Evolutionary conservation across 2,888 invertebrate species (phyloP), one percentile per base, ranked within the genome.

Genomic region (Aporophyla nigra): DNA sequence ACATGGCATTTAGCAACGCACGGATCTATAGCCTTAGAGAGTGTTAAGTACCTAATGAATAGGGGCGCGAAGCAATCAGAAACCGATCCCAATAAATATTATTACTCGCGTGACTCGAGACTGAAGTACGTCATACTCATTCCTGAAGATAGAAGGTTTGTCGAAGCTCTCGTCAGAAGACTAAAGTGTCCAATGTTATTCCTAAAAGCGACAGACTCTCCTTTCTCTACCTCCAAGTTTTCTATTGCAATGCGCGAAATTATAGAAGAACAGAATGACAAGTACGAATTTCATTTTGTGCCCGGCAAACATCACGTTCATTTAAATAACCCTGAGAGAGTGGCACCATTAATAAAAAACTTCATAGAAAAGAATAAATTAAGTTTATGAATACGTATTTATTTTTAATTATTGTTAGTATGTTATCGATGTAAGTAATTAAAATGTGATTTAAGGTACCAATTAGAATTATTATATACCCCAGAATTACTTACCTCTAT

Each of bases 271-370:
- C 97, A 89, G 82, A 97, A 97, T 87, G 93, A 94, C 0, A 94
- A 97, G 67, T 98, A 97, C 87, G 97, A 97, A 89, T 96, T 96
- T 81, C 96, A 97, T 75, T 95, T 97, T 79, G 94, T 98, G 1
- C 96, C 97, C 19, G 98, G 98, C 0, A 97, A 97, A 5, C 98
- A 98, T 94, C 98, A 98, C 92, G 96, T 98, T 21, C 98, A 98
- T 94, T 96, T 98, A 77, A 98, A 97, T 85, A 95, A 97, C 84
- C 98, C 98, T 3, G 97, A 97, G 88, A 92, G 90, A 81, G 93
- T 98, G 33, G 97, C 97, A 1, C 96, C 97, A 5, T 90, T 97
- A 61, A 96, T 98, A 40, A 95, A 96, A 85, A 93, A 97, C 3
- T 98, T 98, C 90, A 94, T 98, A 71, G 82, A 92, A 84, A 94